These are phyloP conservation scores for Drosophila orosa DNA, from an alignment of 1,140 invertebrate species.

Conservation along the genomic window DNA sequence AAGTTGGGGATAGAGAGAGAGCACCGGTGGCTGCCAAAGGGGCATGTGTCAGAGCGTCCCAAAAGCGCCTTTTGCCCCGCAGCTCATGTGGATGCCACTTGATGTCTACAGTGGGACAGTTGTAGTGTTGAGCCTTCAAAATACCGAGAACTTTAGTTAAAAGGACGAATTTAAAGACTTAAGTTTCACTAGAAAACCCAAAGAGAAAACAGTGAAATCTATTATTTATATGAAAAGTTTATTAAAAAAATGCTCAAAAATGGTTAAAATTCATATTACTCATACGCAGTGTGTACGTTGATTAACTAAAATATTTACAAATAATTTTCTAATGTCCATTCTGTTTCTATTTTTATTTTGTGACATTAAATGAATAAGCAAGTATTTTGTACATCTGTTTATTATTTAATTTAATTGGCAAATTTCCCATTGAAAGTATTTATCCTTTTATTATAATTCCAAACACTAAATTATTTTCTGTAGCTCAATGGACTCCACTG, in stretches of 20 bases:
- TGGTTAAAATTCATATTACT: neutral
- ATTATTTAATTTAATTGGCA: neutral
- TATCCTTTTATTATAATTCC: no score
- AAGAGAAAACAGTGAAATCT: neutral
- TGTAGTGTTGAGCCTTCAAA: neutral
- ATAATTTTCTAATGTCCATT: neutral
- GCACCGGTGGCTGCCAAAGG: conserved; percentile 13
- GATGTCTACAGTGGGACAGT: conserved; percentile 12
- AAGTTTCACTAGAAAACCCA: no score
- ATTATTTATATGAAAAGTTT: neutral
- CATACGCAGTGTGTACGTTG: neutral
- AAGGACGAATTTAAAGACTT: neutral
- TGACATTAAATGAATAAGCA: neutral
- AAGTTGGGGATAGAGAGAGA: conserved; percentile 39
- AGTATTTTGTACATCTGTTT: neutral
- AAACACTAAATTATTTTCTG: neutral
- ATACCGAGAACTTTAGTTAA: no score
- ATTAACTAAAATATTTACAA: neutral
- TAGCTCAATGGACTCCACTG: conserved; percentile 7
- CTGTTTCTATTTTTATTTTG: neutral
- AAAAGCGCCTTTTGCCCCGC: conserved; percentile 57
- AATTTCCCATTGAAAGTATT: no score
- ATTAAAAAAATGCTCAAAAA: neutral
- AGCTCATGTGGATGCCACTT: conserved; percentile 39
- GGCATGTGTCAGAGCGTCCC: conserved; percentile 61